Conservation (phyloP, 1,140 invertebrate species). For the Heliconius eleuchia region DNA sequence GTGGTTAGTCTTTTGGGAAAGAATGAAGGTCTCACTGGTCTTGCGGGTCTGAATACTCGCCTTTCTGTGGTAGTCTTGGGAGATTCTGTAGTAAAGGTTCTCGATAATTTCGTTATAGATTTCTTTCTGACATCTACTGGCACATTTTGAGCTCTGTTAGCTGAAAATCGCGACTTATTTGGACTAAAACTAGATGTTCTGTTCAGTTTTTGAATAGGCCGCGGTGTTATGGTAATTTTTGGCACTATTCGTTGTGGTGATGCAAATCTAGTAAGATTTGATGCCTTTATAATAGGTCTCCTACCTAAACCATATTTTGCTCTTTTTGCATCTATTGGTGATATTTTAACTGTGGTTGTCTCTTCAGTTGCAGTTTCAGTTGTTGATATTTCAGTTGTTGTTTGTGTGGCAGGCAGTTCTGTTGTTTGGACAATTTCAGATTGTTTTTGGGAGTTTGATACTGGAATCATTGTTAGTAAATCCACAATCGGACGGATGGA, state of each 20-base stretch:
- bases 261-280: constrained; percentile 58
- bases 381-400: constrained; percentile 50
- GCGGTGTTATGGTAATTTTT: constrained; percentile 54
- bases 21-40: constrained; percentile 71
- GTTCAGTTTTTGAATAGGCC: constrained; percentile 59
- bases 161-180: constrained; percentile 62
- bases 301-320: constrained; percentile 71
- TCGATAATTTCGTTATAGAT: constrained; percentile 51
- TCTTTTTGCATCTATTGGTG: constrained; percentile 64
- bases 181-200: constrained; percentile 69
- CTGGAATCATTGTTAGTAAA: constrained; percentile 53
- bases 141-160: constrained; percentile 69
- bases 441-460: constrained; percentile 7
- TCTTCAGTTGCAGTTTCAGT: constrained; percentile 61
- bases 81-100: constrained; percentile 61
- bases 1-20: constrained; percentile 63
- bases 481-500: constrained; percentile 60
- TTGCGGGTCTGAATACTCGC: constrained; percentile 66
- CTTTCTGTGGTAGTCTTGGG: constrained; percentile 66
- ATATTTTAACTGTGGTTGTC: constrained; percentile 58
- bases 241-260: constrained; percentile 45
- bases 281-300: constrained; percentile 55
- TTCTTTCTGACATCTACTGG: constrained; percentile 71
- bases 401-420: constrained; percentile 37
- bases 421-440: constrained; percentile 45